Evolutionary conservation across 2,797 vertebrate genomes (phyloP).

Genomic region (Alectoris magna): DNA sequence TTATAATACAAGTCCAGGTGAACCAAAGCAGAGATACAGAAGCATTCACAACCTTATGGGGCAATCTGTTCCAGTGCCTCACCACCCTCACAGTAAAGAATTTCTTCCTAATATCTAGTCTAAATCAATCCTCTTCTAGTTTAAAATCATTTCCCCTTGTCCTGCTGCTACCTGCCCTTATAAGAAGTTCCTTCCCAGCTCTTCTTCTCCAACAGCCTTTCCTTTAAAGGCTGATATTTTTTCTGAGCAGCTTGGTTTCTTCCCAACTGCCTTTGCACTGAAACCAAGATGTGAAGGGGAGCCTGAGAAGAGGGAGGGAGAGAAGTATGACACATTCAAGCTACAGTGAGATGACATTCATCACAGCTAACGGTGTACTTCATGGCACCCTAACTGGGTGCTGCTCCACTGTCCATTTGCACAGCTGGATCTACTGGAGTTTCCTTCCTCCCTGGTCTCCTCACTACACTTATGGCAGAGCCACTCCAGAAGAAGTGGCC

Average conservation of each 20-base stretch:
- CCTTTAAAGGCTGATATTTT: neutral
- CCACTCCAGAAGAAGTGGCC: slow-evolving; percentile 52
- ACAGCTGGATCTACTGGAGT: slow-evolving; percentile 41
- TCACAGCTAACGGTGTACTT: slow-evolving; percentile 16
- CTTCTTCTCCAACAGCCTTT: neutral
- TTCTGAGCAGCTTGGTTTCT: neutral
- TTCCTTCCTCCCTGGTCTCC: neutral
- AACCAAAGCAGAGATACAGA: neutral
- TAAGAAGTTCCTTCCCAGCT: neutral
- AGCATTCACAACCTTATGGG: neutral
- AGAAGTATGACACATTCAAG: slow-evolving; percentile 34
- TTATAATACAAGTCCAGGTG: neutral
- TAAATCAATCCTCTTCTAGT: neutral
- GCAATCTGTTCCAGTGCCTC: too few relatives aligned
- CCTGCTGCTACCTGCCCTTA: too few relatives aligned
- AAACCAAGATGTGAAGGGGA: slow-evolving; percentile 36
- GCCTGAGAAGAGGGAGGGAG: neutral
- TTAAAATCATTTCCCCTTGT: too few relatives aligned
- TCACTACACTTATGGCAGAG: neutral
- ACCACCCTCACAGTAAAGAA: neutral
- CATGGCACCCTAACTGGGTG: slow-evolving; percentile 1
- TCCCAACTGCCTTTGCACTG: neutral
- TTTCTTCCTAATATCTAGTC: neutral
- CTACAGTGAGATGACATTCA: slow-evolving; percentile 42
- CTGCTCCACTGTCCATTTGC: slow-evolving; percentile 25